Percentiles rank a stretch among this genome's conserved stretches.
Conservation (phyloP, 37 sponge, comb jelly and placozoan genomes). For the Bolinopsis microptera region DNA sequence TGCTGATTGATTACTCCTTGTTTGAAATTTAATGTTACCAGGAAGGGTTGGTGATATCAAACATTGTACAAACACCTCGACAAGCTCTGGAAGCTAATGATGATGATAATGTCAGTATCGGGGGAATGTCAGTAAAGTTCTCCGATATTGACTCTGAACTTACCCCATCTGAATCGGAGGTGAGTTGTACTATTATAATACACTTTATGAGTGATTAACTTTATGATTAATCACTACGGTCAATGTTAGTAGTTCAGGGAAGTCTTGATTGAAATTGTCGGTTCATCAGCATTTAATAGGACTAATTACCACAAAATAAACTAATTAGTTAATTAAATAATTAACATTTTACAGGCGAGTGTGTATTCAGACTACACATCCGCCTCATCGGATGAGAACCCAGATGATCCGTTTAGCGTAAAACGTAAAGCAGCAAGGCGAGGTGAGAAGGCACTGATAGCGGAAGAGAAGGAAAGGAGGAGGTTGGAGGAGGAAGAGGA, state of each 20-base stretch:
- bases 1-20: too few relatives aligned
- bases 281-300: too few relatives aligned
- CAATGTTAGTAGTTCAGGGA: too few relatives aligned
- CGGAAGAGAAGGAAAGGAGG: background rate
- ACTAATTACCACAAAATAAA: too few relatives aligned
- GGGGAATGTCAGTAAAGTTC: background rate
- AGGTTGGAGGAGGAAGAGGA: background rate
- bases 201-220: too few relatives aligned
- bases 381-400: background rate
- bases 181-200: background rate
- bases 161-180: conserved; percentile 18
- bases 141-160: background rate
- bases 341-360: conserved; percentile 22
- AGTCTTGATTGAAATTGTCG: too few relatives aligned
- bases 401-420: background rate
- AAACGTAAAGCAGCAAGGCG: background rate
- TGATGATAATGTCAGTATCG: background rate
- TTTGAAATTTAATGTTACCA: too few relatives aligned
- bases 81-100: background rate
- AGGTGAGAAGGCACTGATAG: background rate
- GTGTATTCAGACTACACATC: background rate
- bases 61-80: conserved; percentile 25
- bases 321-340: too few relatives aligned
- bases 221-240: too few relatives aligned
- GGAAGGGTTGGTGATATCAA: background rate